Percentiles rank a stretch among this genome's conserved stretches.
Evolutionary conservation across 2,888 invertebrate species (phyloP).

Genomic region (Rhodophaea formosa): DNA sequence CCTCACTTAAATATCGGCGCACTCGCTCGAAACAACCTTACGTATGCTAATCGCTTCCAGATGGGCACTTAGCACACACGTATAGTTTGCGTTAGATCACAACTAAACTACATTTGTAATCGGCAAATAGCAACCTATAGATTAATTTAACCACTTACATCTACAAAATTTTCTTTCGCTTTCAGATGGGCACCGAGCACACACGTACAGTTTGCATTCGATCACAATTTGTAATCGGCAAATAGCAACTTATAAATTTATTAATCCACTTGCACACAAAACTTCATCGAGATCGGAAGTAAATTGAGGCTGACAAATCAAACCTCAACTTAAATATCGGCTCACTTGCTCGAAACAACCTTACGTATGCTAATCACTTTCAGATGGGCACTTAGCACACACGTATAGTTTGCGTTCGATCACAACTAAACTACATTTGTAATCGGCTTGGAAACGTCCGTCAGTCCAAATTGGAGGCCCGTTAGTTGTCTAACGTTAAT

Average conservation of each 20-base stretch:
- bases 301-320: background rate
- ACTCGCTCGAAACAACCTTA: background rate
- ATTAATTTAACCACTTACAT: no score
- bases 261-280: no score
- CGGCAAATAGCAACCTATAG: no score
- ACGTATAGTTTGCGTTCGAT: slow-evolving; percentile 34
- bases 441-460: slow-evolving; percentile 38
- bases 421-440: slow-evolving; percentile 37
- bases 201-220: slow-evolving; percentile 32
- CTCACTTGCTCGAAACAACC: background rate
- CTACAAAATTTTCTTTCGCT: no score
- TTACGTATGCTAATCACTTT: slow-evolving; percentile 1
- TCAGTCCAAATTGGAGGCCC: slow-evolving; percentile 41
- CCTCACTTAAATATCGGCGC: background rate
- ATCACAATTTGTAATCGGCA: slow-evolving; percentile 37
- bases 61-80: slow-evolving; percentile 8
- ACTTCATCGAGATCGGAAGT: no score
- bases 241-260: no score
- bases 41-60: no score
- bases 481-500: slow-evolving; percentile 42
- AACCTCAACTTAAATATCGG: background rate
- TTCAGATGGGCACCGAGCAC: no score
- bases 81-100: slow-evolving; percentile 34
- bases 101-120: slow-evolving; percentile 39
- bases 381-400: background rate